Evolutionary conservation across 2,888 invertebrate genomes (phyloP), one percentile per base, ranked within the genome.

Genomic region (Calliopum simillimum): DNA sequence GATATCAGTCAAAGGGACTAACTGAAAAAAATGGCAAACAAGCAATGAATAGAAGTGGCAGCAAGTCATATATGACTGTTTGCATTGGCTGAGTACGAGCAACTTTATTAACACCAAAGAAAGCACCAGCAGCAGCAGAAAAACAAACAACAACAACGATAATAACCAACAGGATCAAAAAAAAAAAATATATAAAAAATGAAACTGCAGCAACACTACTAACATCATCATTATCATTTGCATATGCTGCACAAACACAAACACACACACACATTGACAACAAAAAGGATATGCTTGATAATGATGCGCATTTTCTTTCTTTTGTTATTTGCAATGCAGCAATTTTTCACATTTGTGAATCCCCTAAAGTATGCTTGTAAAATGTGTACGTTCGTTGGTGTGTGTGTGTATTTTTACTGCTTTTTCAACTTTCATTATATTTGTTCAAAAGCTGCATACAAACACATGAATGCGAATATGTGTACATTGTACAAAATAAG

Each of bases 291-390:
- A 21, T 43, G 16, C 61, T 62, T 62, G 43, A 64, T 64, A 64
- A 64, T 64, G 64, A 64, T 64, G 64, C 64, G 64, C 64, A 64
- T 64, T 64, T 64, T n/a, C 41, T 53, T 64, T 25, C 64, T 53
- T 64, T 64, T 64, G 64, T 64, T 53, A 43, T 41, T 19, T 66
- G 46, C 46, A 67, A 58, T 58, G 67, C 67, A 67, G 67, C 67
- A 56, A 58, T 67, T 67, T 67, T 67, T 67, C 47, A 67, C 55
- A 58, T 67, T 67, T 58, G 25, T 58, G 47, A 47, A 41, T 64
- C 43, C 61, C 51, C 66, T 19, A 51, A 68, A 68, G 68, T 47
- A 59, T 61, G 58, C 68, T 68, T 53, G 68, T 41, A 51, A 61
- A 68, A 51, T 19, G 47, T 46, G 47, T 47, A 49, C 43, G 41